Conservation (phyloP, 2,797 vertebrate species). For the Tadarida brasiliensis region DNA sequence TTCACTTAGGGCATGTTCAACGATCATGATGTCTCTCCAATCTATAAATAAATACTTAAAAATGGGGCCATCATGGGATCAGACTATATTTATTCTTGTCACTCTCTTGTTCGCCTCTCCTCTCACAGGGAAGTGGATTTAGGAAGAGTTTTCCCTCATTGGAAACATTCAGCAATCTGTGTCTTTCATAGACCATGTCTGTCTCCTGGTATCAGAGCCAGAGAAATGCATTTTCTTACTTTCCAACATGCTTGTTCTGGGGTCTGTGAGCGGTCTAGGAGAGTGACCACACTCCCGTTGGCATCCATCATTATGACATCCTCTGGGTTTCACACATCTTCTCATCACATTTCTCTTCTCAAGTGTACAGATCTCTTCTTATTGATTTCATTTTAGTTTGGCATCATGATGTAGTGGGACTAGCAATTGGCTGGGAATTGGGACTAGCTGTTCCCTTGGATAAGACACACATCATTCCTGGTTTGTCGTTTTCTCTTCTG, state of each 20-base stretch:
- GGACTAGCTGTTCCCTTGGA: neutral
- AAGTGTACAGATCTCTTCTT: neutral
- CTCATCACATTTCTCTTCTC: neutral
- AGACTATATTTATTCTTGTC: neutral
- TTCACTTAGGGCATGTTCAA: neutral
- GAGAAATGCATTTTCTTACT: neutral
- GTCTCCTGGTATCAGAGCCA: neutral
- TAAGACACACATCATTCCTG: neutral
- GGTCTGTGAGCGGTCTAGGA: rapidly evolving
- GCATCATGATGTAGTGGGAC: neutral
- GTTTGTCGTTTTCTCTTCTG: neutral
- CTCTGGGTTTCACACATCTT: neutral
- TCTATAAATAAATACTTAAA: slow-evolving; percentile 30
- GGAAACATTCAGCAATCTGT: neutral
- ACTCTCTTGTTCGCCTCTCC: neutral
- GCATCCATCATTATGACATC: neutral
- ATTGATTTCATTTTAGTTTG: slow-evolving; percentile 10
- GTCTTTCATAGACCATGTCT: neutral
- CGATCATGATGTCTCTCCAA: neutral
- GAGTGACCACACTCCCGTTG: neutral
- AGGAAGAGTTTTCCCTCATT: slow-evolving; percentile 21
- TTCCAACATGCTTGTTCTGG: neutral
- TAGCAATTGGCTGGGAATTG: neutral
- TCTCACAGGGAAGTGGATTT: slow-evolving; percentile 51
- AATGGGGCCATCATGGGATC: neutral